Evolutionary conservation across 2,888 invertebrate genomes (phyloP), one percentile per base, ranked within the genome.

Genomic region (Erebia ligea): DNA sequence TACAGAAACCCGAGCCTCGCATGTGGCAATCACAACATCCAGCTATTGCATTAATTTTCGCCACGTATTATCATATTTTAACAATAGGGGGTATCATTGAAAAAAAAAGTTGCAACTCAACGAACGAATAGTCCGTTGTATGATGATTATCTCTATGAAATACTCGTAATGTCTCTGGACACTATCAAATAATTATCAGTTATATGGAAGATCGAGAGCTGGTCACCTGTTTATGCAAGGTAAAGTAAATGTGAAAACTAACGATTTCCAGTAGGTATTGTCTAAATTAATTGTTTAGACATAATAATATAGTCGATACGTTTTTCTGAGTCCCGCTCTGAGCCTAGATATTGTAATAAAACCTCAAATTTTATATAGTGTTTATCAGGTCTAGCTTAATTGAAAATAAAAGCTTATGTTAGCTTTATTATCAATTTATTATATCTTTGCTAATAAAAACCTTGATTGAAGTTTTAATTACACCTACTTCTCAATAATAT

Each of bases 121-220:
- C 56, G 11, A 45, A 13, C n/a, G 21, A 62, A 63, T 67, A 42
- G 61, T 61, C 42, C 57, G 57, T 50, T 50, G 54, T 34, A 40
- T 42, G 56, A 67, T 68, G 25, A 21, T 66, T 59, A 72, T 69
- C 66, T 68, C 17, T 67, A 57, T 72, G 71, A 75, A 70, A 68
- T 72, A 74, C 58, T 54, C 62, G 63, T 72, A 67, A 71, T 50
- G 67, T 64, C 64, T 58, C 61, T 67, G 62, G 62, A 74, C 71
- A 72, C 70, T 73, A 77, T 76, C 75, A 74, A 72, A 76, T 77
- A 76, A 77, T 78, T 77, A 78, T 77, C 75, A 63, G 19, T 34
- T 45, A 75, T 70, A 73, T 10, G 4, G 13, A 17, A 42, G n/a
- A 17, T 9, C 15, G 11, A 40, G 59, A 59, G 59, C 59, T 6